Evolutionary conservation across 2,113 vertebrate species (phyloP).

Genomic region (Vidua macroura): DNA sequence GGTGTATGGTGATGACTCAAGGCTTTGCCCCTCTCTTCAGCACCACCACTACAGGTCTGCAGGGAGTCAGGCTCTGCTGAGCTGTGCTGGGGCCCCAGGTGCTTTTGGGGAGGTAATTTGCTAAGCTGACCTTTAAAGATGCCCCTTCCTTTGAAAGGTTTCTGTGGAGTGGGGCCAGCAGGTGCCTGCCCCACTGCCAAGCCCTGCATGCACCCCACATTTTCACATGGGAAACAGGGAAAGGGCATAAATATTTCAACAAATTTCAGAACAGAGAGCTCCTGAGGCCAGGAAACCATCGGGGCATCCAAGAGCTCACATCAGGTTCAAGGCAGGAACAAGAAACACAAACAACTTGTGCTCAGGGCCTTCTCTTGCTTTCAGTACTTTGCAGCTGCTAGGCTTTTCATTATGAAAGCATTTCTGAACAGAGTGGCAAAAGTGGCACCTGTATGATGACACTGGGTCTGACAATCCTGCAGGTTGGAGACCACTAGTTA

Average conservation of each 20-base stretch:
- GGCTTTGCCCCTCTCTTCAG: not conserved
- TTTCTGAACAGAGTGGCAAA: not conserved
- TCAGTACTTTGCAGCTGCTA: not conserved
- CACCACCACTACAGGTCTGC: not conserved
- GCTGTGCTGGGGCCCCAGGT: accelerated
- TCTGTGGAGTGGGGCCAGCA: not conserved
- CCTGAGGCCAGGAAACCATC: not conserved
- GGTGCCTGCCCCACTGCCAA: not conserved
- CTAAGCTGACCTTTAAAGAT: not conserved
- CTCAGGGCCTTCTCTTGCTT: not conserved
- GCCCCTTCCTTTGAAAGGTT: not conserved
- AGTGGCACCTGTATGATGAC: not conserved
- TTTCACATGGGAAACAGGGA: accelerated
- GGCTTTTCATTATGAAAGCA: not conserved
- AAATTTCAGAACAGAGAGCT: not conserved
- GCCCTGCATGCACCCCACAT: accelerated
- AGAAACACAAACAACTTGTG: not conserved
- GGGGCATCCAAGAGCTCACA: accelerated
- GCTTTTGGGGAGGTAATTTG: not conserved
- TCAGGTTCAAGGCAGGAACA: not conserved
- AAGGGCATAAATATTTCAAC: not conserved
- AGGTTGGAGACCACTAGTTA: accelerated
- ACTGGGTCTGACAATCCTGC: not conserved
- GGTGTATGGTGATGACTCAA: not conserved
- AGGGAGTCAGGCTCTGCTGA: not conserved